Evolutionary conservation across 2,797 vertebrate species (phyloP).

Genomic region (Cryptoblepharus egeriae): DNA sequence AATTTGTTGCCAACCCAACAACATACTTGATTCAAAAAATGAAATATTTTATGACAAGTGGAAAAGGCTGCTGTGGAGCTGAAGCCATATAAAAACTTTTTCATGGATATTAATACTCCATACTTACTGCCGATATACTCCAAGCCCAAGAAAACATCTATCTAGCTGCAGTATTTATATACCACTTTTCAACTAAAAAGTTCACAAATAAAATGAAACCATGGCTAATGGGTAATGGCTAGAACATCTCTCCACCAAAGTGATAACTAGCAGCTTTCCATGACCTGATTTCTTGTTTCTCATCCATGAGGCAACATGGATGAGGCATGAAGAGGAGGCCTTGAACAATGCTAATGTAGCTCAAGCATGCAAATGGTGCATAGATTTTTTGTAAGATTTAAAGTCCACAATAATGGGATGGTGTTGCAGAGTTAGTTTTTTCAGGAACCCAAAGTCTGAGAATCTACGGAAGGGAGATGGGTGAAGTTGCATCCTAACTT

Average conservation of each 20-base stretch:
- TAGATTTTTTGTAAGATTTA: conserved; percentile 57
- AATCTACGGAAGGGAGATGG: conserved; percentile 35
- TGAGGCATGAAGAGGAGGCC: conserved; percentile 51
- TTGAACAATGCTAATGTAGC: background rate
- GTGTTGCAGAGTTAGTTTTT: conserved; percentile 34
- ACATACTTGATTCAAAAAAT: background rate
- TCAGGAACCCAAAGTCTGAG: conserved; percentile 4
- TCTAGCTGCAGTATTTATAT: no score
- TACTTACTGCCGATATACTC: conserved; percentile 39
- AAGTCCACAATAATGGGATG: conserved; percentile 55
- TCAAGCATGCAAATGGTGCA: conserved; percentile 37
- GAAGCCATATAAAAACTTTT: conserved; percentile 29
- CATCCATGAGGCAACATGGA: conserved; percentile 48
- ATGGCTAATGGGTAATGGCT: no score
- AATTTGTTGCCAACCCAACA: background rate
- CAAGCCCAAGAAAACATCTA: conserved; percentile 40
- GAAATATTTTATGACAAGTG: background rate
- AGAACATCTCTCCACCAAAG: conserved; percentile 50
- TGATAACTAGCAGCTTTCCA: conserved; percentile 63
- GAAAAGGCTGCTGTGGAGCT: conserved; percentile 5
- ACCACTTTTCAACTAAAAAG: no score
- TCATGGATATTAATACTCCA: conserved; percentile 7
- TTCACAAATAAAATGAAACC: no score
- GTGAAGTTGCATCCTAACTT: background rate
- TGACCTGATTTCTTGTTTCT: conserved; percentile 65